Base-by-base conservation (phyloP, 2,888 invertebrate species). In the Deilephila elpenor region DNA sequence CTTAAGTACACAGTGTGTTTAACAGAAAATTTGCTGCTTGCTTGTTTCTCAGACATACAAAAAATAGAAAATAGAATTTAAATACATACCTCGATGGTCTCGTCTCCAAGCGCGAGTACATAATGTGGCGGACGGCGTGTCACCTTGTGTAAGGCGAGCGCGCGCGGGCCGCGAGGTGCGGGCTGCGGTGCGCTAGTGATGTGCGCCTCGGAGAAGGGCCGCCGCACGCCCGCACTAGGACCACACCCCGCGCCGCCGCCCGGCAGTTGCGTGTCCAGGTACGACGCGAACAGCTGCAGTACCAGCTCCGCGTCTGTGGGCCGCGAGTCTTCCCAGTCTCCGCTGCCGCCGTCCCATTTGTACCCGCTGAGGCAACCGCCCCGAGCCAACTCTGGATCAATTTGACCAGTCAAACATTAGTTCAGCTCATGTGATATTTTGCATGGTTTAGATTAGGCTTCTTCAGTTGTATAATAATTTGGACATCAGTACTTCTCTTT, bases 321-420 rank as follows among this genome's bases (percentile, higher is more conserved):
- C 79, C 97, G 93, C 83, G 96, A 96, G 75, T 97, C 96, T 81
- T 97, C 97, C 98, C 98, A 98, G 70, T 96, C 96, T 83, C 97
- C 93, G 61, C 97, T 97, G 67, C 98, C 98, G 74, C 96, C 96
- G 91, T 97, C 97, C 98, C 99, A 99, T 78, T 96, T 96, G 92
- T 97, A 99, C 82, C 97, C 97, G 84, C 98, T 97, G 94, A 99
- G 97, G 85, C 98, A 98, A 14, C 98, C 98, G 76, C 98, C 98
- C 85, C 95, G 96, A 0, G 97, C 96, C 77, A 99, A 94, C 83
- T 97, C 97, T 95, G 86, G 61, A 61, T 75, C 8, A n/a, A n/a
- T 1, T 19, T 4, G 8, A 8, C 19, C 17, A 19, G 4, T 53
- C 8, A 19, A 11, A 11, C 11, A 44, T 44, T 44, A 2, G 44